phyloP scores from a whole-genome alignment of 2,888 invertebrate species.

The Syritta pipiens region DNA sequence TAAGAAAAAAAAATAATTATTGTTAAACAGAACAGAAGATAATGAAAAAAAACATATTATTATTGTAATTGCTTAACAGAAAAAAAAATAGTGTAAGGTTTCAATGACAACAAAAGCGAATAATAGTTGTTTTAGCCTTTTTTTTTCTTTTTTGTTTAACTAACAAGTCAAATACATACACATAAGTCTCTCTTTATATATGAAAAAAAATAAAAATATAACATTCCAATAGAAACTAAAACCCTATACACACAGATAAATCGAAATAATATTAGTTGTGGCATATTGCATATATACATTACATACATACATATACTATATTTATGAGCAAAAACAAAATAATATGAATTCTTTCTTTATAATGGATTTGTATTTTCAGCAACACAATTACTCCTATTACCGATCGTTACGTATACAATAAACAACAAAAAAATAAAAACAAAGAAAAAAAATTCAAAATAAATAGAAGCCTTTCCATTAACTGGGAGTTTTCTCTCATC shows the following conservation, averaged over 20 bases:
- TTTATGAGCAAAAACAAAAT: constrained; percentile 32
- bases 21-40: background rate
- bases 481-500: background rate
- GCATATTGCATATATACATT: constrained; percentile 36
- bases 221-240: constrained; percentile 54
- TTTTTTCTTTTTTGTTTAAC: background rate
- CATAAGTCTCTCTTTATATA: constrained; percentile 26
- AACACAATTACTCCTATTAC: constrained; percentile 48
- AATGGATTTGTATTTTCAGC: constrained; percentile 55
- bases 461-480: background rate
- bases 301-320: constrained; percentile 24
- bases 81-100: constrained; percentile 59
- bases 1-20: background rate
- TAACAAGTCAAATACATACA: background rate
- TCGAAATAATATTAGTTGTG: constrained; percentile 19
- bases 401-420: constrained; percentile 58
- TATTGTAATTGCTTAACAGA: constrained; percentile 38
- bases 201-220: too few species aligned
- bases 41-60: too few species aligned
- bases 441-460: constrained; percentile 18
- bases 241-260: constrained; percentile 28
- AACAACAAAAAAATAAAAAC: constrained; percentile 41
- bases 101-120: constrained; percentile 22
- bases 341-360: constrained; percentile 45
- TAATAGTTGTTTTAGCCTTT: background rate